A percentile compares a stretch with the other conserved stretches of the same genome.
These are phyloP conservation scores for Ctenopoma kingsleyae DNA, from an alignment of 2,797 vertebrate genomes.

Conservation along the genomic window DNA sequence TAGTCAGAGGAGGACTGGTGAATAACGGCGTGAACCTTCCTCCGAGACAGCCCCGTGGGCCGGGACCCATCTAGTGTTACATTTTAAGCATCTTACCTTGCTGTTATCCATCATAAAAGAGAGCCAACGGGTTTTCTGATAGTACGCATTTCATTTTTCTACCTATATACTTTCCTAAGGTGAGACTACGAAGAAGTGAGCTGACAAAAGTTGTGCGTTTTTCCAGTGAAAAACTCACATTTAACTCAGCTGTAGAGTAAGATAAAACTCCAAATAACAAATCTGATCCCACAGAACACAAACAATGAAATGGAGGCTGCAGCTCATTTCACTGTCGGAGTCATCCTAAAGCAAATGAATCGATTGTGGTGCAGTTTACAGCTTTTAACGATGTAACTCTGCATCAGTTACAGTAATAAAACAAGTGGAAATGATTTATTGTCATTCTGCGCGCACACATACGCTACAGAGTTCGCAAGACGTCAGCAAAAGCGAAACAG, in stretches of 20 bases:
- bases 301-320: not conserved
- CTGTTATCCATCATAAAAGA: conserved; percentile 82
- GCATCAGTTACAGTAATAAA: conserved; percentile 20
- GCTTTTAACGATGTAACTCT: not conserved
- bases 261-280: not conserved
- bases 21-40: conserved; percentile 84
- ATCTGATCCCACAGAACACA: not conserved
- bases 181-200: not conserved
- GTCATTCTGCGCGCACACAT: conserved; percentile 6
- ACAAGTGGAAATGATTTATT: conserved; percentile 29
- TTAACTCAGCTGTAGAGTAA: not conserved
- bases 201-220: not conserved
- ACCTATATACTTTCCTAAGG: not conserved
- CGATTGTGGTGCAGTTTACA: not conserved
- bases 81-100: conserved; percentile 84
- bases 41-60: conserved; percentile 82
- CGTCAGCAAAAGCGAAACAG: not conserved
- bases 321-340: not conserved
- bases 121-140: conserved; percentile 61
- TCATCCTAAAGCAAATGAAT: not conserved
- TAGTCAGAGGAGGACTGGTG: conserved; percentile 82
- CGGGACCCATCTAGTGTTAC: conserved; percentile 86
- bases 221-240: conserved; percentile 7
- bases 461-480: not conserved
- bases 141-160: conserved; percentile 34